Percentiles rank a stretch among this genome's conserved stretches.
Evolutionary conservation across 2,113 vertebrate genomes (phyloP).

Genomic region (Perccottus glenii): DNA sequence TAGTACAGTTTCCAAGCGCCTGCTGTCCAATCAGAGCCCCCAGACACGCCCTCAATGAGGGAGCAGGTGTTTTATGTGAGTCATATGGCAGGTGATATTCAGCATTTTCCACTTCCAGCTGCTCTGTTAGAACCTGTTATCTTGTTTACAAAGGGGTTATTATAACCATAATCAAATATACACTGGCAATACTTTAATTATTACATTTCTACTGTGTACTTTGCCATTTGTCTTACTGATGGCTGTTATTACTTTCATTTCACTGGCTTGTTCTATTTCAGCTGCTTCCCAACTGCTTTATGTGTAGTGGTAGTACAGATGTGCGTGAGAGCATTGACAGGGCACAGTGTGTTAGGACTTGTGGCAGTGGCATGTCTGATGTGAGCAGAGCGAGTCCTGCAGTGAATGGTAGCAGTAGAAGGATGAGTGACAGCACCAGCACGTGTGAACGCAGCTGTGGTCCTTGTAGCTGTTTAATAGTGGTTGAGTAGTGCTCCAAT

Average conservation of each 20-base stretch:
- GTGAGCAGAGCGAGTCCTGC: conserved; percentile 15
- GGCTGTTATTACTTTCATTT: conserved; percentile 53
- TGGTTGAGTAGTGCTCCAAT: conserved; percentile 75
- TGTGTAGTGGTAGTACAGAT: conserved; percentile 66
- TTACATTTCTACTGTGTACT: neutral
- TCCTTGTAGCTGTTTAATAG: conserved; percentile 74
- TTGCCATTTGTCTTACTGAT: conserved; percentile 33
- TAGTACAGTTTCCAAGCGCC: conserved; percentile 91
- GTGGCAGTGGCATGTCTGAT: conserved; percentile 46
- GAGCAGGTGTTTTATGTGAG: conserved; percentile 99
- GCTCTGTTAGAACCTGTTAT: neutral
- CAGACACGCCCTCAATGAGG: conserved; percentile 94
- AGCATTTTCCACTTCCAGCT: conserved; percentile 12
- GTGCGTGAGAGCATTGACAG: conserved; percentile 52
- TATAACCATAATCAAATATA: neutral
- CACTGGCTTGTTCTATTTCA: conserved; percentile 74
- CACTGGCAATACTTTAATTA: neutral
- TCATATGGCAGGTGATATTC: conserved; percentile 35
- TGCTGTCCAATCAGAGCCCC: conserved; percentile 98
- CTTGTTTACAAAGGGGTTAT: neutral
- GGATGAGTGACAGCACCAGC: conserved; percentile 49
- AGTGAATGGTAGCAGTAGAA: conserved; percentile 46
- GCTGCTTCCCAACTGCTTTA: conserved; percentile 67
- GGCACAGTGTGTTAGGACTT: conserved; percentile 47
- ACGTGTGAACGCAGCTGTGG: conserved; percentile 69